Base-by-base conservation (phyloP, 2,113 vertebrate genomes). In the Neofelis nebulosa region DNA sequence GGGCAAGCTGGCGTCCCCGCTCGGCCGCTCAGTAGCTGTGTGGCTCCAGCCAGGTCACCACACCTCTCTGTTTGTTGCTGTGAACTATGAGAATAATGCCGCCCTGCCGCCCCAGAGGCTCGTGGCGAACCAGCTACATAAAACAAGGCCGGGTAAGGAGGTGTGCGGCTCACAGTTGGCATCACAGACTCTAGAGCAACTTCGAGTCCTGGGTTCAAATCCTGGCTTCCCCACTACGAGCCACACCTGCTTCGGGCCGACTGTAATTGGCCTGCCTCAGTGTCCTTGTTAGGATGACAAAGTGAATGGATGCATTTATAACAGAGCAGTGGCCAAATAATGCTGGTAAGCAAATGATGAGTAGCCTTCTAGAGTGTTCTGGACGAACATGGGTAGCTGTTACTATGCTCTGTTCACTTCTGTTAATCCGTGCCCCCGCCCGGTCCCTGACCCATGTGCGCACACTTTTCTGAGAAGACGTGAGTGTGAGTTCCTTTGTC, bases 121-220 rank as follows among this genome's bases (percentile, higher is more conserved):
- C 12, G 1, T 9, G 66, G 36, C 12, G 19, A 48, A 18, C 1
- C 1, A 2, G 21, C 38, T 16, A 1, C 2, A 33, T 16, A 52
- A 48, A 36, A 16, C 5, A 5, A 71, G 71, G 73, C 36, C 2
- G 0, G 5, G 16, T 1, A 15, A 19, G 36, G 66, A 33, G 81
- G 29, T 0, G 1, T 16, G 23, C 0, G 29, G 36, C 73, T 57
- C 66, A 13, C 5, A 15, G 25, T 61, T 38, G 45, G 18, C 11
- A 31, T 38, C 52, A 48, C 52, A 69, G 68, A 23, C 31, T 50
- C 38, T 23, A 13, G 31, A 29, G 10, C 48, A n/a, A 61, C 27
- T 61, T 12, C 33, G 7, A 41, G 50, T 78, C 48, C 85, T 19
- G 76, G 33, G 48, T 69, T 88, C 79, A 7, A 74, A 57, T 95